Conservation (phyloP, 2,113 vertebrate genomes). For the Acanthochromis polyacanthus region DNA sequence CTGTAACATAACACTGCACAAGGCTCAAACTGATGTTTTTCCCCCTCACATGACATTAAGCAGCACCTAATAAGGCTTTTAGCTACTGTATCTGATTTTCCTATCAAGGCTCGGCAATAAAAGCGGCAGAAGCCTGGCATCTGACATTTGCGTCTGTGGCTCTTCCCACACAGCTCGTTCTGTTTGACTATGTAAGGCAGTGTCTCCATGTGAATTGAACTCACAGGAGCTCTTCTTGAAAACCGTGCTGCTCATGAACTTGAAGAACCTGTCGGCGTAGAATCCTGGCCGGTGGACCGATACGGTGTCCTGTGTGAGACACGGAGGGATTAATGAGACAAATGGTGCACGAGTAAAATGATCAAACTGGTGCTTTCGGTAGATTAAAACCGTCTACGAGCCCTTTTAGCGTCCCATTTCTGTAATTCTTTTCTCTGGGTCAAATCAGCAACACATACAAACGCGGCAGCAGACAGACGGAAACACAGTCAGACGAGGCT, state of each 20-base stretch:
- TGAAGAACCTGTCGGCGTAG: constrained; percentile 97
- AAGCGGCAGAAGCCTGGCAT: constrained; percentile 43
- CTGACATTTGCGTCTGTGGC: constrained; percentile 22
- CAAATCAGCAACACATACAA: constrained; percentile 25
- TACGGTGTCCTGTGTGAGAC: constrained; percentile 91
- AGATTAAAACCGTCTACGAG: constrained; percentile 41
- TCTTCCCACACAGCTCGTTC: constrained; percentile 20
- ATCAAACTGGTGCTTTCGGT: constrained; percentile 18
- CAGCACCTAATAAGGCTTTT: constrained; percentile 61
- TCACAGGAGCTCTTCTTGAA: constrained; percentile 98
- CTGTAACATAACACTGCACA: constrained; percentile 1
- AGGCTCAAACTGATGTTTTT: constrained; percentile 16
- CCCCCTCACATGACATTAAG: constrained; percentile 23
- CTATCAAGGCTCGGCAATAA: constrained; percentile 42
- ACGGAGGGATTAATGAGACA: constrained; percentile 59
- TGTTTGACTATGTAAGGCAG: constrained; percentile 73
- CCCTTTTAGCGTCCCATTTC: constrained; percentile 34
- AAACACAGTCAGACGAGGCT: constrained; percentile 28
- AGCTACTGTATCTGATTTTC: constrained; percentile 42
- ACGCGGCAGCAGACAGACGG: constrained; percentile 11
- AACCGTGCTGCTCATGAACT: constrained; percentile 96
- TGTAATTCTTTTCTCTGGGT: constrained; percentile 39
- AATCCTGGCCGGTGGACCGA: constrained; percentile 98
- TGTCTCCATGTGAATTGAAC: constrained; percentile 62
- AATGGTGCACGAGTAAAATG: constrained; percentile 43